Percentiles rank a stretch among this genome's conserved stretches.
These are phyloP conservation scores for Paraplagusia blochii DNA, from an alignment of 2,113 vertebrate genomes.

Conservation along the genomic window DNA sequence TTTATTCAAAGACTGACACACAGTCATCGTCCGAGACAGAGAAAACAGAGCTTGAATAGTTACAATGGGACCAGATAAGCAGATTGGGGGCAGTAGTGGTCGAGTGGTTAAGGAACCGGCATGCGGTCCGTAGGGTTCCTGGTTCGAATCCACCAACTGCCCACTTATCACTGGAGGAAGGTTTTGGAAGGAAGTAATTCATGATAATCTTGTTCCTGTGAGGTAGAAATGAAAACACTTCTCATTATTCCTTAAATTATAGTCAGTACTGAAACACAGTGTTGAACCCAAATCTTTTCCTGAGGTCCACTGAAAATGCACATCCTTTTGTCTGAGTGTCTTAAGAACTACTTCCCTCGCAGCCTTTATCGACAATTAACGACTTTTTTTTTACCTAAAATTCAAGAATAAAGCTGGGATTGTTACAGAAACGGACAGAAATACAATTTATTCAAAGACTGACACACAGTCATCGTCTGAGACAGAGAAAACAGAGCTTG, in stretches of 20 bases:
- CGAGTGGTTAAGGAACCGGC: too few species aligned
- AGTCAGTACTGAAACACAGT: constrained; percentile 28
- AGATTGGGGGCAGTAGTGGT: constrained; percentile 2
- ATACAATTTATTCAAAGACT: constrained; percentile 21
- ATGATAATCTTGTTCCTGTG: constrained; percentile 8
- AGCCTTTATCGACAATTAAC: neutral
- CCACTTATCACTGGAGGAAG: too few species aligned
- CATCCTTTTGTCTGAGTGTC: neutral
- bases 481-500: constrained; percentile 1
- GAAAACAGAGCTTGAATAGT: neutral
- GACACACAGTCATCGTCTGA: constrained; percentile 14
- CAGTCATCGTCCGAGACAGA: constrained; percentile 10
- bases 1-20: constrained; percentile 26
- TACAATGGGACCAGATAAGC: constrained; percentile 1
- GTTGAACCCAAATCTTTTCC: constrained; percentile 3
- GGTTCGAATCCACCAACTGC: too few species aligned
- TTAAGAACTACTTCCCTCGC: constrained; percentile 4
- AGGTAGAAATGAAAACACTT: constrained; percentile 4
- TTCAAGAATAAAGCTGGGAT: neutral
- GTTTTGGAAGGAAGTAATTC: neutral
- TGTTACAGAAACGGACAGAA: neutral
- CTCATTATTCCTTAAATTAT: constrained; percentile 36
- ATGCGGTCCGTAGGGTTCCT: too few species aligned
- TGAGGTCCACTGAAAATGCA: too few species aligned
- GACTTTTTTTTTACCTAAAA: neutral